A percentile compares a stretch with the other conserved stretches of the same genome.
These are phyloP conservation scores for Microtus agrestis DNA, from an alignment of 2,797 vertebrate species.

Conservation along the genomic window DNA sequence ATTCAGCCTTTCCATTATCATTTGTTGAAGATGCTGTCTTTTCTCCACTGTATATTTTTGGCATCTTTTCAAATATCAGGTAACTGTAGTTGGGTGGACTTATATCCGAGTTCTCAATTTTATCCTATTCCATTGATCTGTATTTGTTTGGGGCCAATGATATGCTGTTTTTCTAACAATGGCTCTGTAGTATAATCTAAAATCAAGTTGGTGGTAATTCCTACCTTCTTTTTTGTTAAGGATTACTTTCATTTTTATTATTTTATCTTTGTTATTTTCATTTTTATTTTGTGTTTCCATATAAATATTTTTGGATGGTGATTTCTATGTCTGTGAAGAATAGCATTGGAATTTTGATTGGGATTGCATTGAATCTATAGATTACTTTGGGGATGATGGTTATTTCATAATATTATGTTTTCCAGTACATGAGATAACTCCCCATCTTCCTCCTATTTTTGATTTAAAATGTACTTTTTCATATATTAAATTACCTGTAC, in stretches of 20 bases:
- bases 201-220: not conserved
- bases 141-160: not conserved
- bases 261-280: too few species aligned
- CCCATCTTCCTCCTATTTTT: not conserved
- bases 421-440: not conserved
- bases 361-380: not conserved
- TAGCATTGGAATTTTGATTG: not conserved
- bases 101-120: not conserved
- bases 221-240: not conserved
- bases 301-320: not conserved
- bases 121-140: not conserved
- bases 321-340: not conserved
- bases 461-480: not conserved
- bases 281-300: not conserved
- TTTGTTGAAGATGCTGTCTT: not conserved
- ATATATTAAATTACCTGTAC: not conserved
- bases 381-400: not conserved
- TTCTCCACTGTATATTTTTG: not conserved
- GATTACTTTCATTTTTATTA: too few species aligned
- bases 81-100: not conserved
- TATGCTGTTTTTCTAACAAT: not conserved
- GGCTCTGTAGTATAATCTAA: not conserved
- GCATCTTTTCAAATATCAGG: not conserved
- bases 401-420: not conserved
- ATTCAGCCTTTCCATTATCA: not conserved